Base-by-base conservation (phyloP, 2,888 invertebrate genomes). In the Tethea ocularis region DNA sequence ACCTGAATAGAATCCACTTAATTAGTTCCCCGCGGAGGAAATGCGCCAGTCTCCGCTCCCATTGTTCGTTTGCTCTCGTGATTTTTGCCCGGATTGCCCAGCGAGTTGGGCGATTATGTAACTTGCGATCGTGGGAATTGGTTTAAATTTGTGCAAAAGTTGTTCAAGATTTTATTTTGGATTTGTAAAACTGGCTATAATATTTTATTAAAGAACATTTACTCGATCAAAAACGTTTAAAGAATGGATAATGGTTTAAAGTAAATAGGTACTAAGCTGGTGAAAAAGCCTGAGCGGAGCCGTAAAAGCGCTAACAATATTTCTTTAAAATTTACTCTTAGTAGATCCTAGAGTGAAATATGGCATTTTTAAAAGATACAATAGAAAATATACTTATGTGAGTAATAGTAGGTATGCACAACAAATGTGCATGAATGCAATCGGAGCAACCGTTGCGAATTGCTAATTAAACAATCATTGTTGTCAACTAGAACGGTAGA, bases 1-100 rank as follows among this genome's bases (percentile, higher is more conserved):
- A 75, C 72, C 72, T 80, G 81, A 79, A 78, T 78, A 74, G 83
- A 78, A 78, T 80, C 75, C 74, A 77, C 80, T 82, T 86, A 87
- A 86, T 87, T 86, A 86, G 83, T 77, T 80, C 77, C 72, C 66
- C 70, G 75, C 61, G 66, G 71, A 77, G 80, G 75, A 78, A 79
- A 78, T 77, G 77, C 82, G 72, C 77, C 74, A 61, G 72, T 74
- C 78, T 78, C 75, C 75, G 71, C 68, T 61, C 57, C 76, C 71
- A 84, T 86, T 87, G 86, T 87, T 83, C 78, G 71, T 72, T 66
- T 68, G 72, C 68, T 69, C 74, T 65, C 75, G 74, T 76, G 80
- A 82, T 79, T 82, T 80, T 80, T 79, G 73, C 69, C 61, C 65
- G 68, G 63, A 66, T 63, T 62, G 57, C 63, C 63, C 58, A 56